phyloP scores from a whole-genome alignment of 92 coral and sea anemone species.

The Diadumene lineata region DNA sequence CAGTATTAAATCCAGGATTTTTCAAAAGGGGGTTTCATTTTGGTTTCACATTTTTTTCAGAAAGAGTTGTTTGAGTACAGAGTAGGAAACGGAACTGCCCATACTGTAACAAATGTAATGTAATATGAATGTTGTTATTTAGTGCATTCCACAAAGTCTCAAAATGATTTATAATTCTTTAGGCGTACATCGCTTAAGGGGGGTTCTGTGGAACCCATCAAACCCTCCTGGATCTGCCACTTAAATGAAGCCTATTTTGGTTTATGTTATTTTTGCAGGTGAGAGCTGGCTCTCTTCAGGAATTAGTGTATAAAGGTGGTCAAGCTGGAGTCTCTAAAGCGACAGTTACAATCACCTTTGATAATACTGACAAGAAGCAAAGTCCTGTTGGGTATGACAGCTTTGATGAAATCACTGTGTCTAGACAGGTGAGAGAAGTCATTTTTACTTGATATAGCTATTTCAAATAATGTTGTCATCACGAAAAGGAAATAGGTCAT shows the following conservation, averaged over 20 bases:
- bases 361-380: conserved; percentile 93
- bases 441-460: background rate
- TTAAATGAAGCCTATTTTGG: background rate
- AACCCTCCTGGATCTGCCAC: too few species aligned
- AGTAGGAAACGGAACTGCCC: too few species aligned
- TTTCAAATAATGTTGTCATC: background rate
- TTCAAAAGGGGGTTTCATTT: too few species aligned
- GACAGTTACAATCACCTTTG: conserved; percentile 96
- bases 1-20: too few species aligned
- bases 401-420: conserved; percentile 97
- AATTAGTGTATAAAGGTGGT: conserved; percentile 95
- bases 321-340: conserved; percentile 99
- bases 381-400: conserved; percentile 97
- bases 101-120: too few species aligned
- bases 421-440: conserved; percentile 81
- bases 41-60: too few species aligned
- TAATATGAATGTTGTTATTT: too few species aligned
- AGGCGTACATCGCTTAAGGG: too few species aligned
- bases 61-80: too few species aligned
- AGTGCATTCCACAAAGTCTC: too few species aligned
- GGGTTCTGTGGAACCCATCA: too few species aligned
- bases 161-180: too few species aligned
- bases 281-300: conserved; percentile 94
- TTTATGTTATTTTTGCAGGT: conserved; percentile 50
- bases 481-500: background rate